These are phyloP conservation scores for Spheniscus mendiculus DNA, from an alignment of 2,113 vertebrate species.

Conservation along the genomic window DNA sequence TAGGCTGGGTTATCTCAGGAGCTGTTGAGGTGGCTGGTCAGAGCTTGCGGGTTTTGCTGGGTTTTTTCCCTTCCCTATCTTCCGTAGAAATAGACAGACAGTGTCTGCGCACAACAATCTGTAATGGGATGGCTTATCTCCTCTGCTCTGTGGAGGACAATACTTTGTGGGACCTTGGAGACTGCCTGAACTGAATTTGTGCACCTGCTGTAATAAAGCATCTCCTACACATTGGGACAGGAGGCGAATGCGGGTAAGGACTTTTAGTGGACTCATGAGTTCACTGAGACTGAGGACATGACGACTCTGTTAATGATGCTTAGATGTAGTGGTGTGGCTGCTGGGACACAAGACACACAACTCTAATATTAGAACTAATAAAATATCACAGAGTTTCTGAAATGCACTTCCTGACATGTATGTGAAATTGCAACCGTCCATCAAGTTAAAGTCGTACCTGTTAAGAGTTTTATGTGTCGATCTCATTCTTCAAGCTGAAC, in stretches of 20 bases:
- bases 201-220: neutral
- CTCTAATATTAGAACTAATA: neutral
- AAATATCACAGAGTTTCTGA: neutral
- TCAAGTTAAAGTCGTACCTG: neutral
- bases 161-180: neutral
- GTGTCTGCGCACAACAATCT: neutral
- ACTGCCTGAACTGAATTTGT: neutral
- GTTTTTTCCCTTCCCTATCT: neutral
- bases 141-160: neutral
- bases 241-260: neutral
- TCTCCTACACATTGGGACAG: neutral
- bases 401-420: neutral
- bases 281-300: neutral
- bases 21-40: neutral
- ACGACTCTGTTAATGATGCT: neutral
- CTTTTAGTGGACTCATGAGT: neutral
- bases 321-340: neutral
- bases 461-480: neutral
- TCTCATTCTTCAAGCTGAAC: neutral
- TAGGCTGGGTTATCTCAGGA: neutral
- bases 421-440: neutral
- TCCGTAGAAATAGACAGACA: neutral
- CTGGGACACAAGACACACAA: neutral
- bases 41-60: neutral
- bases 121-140: fast-evolving